Evolutionary conservation across 2,113 vertebrate species (phyloP).

Genomic region (Toxostoma redivivum): DNA sequence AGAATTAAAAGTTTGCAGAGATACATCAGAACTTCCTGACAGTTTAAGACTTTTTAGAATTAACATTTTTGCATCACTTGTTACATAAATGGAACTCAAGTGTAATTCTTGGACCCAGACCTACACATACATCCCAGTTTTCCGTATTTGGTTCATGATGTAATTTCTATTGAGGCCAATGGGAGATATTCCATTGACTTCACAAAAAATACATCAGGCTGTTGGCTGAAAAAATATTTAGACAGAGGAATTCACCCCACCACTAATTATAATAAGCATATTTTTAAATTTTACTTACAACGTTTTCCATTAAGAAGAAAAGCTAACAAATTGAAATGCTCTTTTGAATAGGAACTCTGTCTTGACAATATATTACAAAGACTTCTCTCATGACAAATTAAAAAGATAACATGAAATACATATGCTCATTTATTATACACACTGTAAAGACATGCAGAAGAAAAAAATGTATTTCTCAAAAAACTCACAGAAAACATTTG

Average conservation of each 20-base stretch:
- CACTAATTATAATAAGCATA: conserved; percentile 4
- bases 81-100: neutral
- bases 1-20: neutral
- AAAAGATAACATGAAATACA: neutral
- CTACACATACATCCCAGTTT: neutral
- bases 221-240: conserved; percentile 9
- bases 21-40: neutral
- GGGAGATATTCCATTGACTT: neutral
- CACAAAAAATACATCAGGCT: neutral
- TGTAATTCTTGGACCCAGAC: neutral
- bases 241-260: neutral
- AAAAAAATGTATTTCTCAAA: neutral
- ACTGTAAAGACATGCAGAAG: neutral
- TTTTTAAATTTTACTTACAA: neutral
- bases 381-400: neutral
- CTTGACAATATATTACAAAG: neutral
- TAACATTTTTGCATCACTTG: neutral
- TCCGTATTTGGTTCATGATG: neutral
- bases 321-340: neutral
- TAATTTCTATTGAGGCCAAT: neutral
- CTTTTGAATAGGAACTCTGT: neutral
- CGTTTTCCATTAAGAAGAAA: neutral
- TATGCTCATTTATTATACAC: neutral
- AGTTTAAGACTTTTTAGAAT: neutral
- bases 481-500: neutral